These are phyloP conservation scores for Cyanistes caeruleus DNA, from an alignment of 2,113 vertebrate genomes.

Conservation along the genomic window DNA sequence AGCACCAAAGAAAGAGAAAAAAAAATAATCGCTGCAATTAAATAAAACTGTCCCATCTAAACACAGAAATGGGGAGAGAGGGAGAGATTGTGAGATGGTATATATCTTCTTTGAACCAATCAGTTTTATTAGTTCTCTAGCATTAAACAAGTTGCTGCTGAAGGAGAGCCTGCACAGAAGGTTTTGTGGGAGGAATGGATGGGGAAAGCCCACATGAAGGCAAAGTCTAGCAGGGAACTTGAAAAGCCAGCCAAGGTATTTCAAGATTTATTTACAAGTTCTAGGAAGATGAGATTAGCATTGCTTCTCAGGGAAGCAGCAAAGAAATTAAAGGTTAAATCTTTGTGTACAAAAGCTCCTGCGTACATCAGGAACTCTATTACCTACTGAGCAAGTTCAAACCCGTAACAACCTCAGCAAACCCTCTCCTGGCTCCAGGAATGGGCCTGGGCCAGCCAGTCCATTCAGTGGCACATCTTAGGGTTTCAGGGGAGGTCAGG, in stretches of 20 bases:
- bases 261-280: background rate
- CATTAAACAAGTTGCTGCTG: background rate
- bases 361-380: background rate
- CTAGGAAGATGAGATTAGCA: background rate
- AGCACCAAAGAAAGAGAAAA: background rate
- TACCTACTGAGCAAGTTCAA: background rate
- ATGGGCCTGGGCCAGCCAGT: background rate
- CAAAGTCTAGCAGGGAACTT: background rate
- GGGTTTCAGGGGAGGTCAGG: background rate
- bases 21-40: background rate
- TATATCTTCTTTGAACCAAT: background rate
- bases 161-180: background rate
- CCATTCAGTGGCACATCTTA: background rate
- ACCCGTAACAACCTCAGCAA: background rate
- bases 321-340: background rate
- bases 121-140: background rate
- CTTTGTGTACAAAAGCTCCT: background rate
- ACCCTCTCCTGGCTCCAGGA: background rate
- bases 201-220: background rate
- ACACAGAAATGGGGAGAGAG: background rate
- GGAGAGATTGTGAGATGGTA: background rate
- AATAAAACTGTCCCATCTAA: background rate
- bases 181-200: background rate
- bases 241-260: background rate
- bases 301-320: accelerated